Conservation (phyloP, 35 echinoderm and acorn worm genomes). For the Strongylocentrotus purpuratus region DNA sequence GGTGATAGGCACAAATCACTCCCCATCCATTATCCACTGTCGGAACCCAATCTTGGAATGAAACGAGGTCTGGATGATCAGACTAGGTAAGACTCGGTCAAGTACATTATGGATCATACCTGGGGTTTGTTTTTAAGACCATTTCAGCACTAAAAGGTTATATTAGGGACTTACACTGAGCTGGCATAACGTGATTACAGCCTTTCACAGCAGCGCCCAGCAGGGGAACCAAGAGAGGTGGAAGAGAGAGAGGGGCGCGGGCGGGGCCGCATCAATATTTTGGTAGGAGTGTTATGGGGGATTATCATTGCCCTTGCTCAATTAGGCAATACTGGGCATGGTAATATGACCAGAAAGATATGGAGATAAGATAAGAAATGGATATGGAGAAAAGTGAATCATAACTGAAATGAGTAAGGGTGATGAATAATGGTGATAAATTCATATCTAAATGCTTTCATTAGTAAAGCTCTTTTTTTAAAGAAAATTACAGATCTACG, state of each 20-base stretch:
- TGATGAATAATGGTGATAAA: neutral
- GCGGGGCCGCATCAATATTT: neutral
- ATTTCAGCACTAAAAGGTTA: conserved; percentile 12
- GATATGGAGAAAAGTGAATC: neutral
- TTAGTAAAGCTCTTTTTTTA: neutral
- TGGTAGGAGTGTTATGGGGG: neutral
- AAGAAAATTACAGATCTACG: neutral
- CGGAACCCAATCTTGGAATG: too few species aligned
- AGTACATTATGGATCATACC: conserved; percentile 2
- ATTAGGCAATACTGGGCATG: neutral
- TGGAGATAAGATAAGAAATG: neutral
- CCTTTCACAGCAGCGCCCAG: neutral
- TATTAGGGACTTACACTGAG: neutral
- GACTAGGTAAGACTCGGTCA: neutral
- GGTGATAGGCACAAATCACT: too few species aligned
- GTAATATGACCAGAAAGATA: neutral
- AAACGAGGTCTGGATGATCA: neutral
- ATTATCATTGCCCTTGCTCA: neutral
- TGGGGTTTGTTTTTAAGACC: conserved; percentile 5
- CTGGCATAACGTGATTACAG: neutral
- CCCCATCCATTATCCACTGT: too few species aligned
- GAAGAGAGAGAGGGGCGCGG: neutral
- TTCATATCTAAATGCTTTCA: neutral
- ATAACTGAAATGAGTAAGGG: neutral
- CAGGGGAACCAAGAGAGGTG: neutral